Evolutionary conservation across 2,888 invertebrate species (phyloP), one percentile per base, ranked within the genome.

Genomic region (Globia sparganii): DNA sequence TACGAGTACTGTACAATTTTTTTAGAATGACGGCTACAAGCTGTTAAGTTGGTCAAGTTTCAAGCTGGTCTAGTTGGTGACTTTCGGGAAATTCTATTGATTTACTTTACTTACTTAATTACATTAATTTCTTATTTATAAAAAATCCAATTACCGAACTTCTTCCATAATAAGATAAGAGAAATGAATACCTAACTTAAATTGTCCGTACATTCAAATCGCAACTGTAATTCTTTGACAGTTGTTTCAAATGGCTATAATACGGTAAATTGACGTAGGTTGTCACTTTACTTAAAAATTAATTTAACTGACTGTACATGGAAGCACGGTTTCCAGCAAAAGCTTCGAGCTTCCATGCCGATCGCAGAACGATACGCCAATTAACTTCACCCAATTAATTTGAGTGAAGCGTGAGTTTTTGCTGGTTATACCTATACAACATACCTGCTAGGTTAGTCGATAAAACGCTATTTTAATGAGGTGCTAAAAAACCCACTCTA

Each of bases 301-400:
- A 25, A 37, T n/a, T 66, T 37, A 4, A 13, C 43, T 64, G 11
- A 37, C 25, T 67, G 25, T 28, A 40, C 53, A 40, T 28, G 6
- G 15, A 43, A 56, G 53, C 11, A 28, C 3, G n/a, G 46, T 58
- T 53, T 28, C 43, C 58, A 59, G 15, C 28, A 18, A 58, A 28
- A 59, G 31, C n/a, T 43, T 40, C n/a, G 11, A 28, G 40, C 58
- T 40, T 37, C 49, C 56, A 25, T 40, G 34, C n/a, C 61, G 58
- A 82, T 82, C 53, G 67, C n/a, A 9, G 40, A 77, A 37, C 21
- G 21, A 31, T 53, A 80, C 66, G 77, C 71, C 77, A 80, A 77
- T 80, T 80, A 80, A 77, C 58, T 67, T 68, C n/a, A 69, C n/a
- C 49, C 62, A 77, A 80, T 82, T 80, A 81, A 71, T 82, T 77